A percentile compares a stretch with the other conserved stretches of the same genome.
Evolutionary conservation across 2,113 vertebrate genomes (phyloP).

Genomic region (Xenus cinereus): DNA sequence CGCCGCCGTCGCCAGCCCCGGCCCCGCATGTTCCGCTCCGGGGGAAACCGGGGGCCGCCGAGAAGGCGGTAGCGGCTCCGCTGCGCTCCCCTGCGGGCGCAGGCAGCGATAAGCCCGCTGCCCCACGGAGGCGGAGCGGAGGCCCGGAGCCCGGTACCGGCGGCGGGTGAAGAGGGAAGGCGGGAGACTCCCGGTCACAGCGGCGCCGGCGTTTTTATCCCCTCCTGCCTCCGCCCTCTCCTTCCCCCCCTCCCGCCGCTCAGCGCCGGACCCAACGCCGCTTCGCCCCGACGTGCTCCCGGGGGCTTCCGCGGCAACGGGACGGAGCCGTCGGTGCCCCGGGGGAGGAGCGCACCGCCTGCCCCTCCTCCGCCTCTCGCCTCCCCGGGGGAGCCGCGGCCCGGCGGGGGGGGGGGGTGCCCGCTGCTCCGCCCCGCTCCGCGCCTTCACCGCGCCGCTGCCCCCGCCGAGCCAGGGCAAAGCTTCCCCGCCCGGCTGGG

Average conservation of each 20-base stretch:
- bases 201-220: not conserved
- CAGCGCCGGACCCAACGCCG: not conserved
- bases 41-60: not conserved
- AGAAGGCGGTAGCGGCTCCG: not conserved
- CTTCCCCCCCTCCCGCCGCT: not conserved
- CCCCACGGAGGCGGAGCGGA: not conserved
- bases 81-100: not conserved
- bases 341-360: not conserved
- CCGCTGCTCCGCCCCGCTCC: not conserved
- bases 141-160: not conserved
- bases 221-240: not conserved
- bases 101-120: not conserved
- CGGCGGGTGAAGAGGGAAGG: not conserved
- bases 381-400: not conserved
- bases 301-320: not conserved
- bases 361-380: constrained; percentile 4
- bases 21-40: not conserved
- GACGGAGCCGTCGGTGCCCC: not conserved
- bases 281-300: not conserved
- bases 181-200: not conserved
- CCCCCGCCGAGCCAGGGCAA: fast-evolving
- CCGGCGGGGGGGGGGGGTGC: not conserved
- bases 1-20: not conserved
- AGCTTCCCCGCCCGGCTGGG: not conserved
- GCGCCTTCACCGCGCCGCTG: not conserved